Evolutionary conservation across 2,113 vertebrate genomes (phyloP).

Genomic region (Aplodontia rufa): DNA sequence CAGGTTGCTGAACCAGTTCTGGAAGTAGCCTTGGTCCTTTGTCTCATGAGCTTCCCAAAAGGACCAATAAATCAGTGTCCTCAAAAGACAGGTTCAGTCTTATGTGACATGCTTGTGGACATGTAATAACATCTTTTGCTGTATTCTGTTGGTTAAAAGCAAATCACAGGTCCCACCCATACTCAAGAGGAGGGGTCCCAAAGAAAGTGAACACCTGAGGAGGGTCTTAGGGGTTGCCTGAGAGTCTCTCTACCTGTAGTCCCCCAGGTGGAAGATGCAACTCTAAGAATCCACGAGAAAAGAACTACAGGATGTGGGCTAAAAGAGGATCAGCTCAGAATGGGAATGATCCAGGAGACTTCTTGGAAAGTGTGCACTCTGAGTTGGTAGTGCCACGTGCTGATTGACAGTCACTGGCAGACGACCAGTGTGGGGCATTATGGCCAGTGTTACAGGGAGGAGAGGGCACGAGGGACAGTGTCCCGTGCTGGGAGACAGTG

Average conservation of each 20-base stretch:
- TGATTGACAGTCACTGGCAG: background rate
- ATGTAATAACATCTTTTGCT: accelerated
- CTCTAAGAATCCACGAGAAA: background rate
- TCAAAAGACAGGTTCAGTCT: background rate
- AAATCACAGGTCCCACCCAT: background rate
- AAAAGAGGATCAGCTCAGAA: background rate
- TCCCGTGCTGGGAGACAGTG: background rate
- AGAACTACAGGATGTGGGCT: background rate
- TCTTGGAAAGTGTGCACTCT: background rate
- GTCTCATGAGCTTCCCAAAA: accelerated
- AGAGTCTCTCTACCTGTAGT: background rate
- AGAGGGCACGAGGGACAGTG: accelerated
- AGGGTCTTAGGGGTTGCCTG: background rate
- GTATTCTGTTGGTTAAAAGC: background rate
- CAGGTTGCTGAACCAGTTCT: background rate
- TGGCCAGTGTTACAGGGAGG: background rate
- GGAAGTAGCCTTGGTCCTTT: background rate
- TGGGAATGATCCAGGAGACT: background rate
- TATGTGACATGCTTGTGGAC: accelerated
- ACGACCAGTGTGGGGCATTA: too few relatives aligned
- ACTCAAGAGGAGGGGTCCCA: background rate
- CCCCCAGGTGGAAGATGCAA: background rate
- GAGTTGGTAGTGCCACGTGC: too few relatives aligned
- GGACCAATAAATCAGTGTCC: background rate
- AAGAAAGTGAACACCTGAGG: background rate